Percentiles rank a stretch among this genome's conserved stretches.
Conservation (phyloP, 1,140 invertebrate species). For the Aphaenogaster rudis region DNA sequence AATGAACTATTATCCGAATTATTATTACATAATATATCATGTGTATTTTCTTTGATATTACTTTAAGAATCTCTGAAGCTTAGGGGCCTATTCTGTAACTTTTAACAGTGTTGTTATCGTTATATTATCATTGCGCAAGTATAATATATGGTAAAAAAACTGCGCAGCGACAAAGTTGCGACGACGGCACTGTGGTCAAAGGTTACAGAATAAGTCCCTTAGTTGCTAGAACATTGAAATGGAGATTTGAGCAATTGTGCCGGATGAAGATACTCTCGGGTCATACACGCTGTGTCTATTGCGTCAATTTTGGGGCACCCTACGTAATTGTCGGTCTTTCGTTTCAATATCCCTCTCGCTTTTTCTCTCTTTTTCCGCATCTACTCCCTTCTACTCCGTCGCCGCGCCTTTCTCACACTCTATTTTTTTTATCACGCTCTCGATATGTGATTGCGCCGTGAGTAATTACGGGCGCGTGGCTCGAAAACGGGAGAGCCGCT, state of each 20-base stretch:
- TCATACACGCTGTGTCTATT: background rate
- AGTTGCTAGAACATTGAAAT: background rate
- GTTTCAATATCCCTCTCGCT: background rate
- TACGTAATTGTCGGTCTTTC: background rate
- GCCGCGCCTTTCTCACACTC: background rate
- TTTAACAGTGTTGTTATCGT: too few species aligned
- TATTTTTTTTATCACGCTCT: constrained; percentile 37
- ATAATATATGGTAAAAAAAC: too few species aligned
- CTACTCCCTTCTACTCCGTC: background rate
- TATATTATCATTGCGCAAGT: too few species aligned
- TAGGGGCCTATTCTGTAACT: too few species aligned
- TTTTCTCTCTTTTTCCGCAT: background rate
- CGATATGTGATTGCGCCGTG: constrained; percentile 54
- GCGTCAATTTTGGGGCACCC: constrained; percentile 2
- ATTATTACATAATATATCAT: background rate
- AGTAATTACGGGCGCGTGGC: constrained; percentile 65
- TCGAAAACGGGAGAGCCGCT: constrained; percentile 38
- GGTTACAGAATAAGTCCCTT: too few species aligned
- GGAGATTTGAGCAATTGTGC: background rate
- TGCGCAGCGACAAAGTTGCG: too few species aligned
- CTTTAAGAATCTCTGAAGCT: background rate
- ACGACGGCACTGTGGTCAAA: too few species aligned
- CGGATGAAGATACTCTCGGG: background rate
- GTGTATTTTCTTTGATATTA: background rate
- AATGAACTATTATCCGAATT: constrained; percentile 15